phyloP scores from a whole-genome alignment of 2,113 vertebrate genomes.

The Chionis minor region DNA sequence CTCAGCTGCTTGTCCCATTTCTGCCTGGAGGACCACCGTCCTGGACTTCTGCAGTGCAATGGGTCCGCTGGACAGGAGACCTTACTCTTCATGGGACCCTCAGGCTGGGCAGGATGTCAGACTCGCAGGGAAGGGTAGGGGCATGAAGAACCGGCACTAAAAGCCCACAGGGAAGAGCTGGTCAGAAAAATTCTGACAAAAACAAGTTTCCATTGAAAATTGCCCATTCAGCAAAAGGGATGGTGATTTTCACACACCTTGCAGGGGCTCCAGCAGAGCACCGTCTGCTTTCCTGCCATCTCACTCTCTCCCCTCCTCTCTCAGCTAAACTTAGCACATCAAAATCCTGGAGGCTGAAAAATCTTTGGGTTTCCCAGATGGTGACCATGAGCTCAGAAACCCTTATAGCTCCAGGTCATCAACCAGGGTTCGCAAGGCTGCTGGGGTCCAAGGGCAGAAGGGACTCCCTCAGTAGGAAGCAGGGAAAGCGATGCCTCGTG shows the following conservation, averaged over 20 bases:
- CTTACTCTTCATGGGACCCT: neutral
- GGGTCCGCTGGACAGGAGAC: neutral
- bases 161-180: neutral
- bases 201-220: neutral
- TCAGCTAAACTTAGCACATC: neutral
- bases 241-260: constrained; percentile 2
- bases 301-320: neutral
- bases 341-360: neutral
- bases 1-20: neutral
- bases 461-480: neutral
- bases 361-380: neutral
- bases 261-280: neutral
- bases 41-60: neutral
- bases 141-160: neutral
- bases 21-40: neutral
- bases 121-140: neutral
- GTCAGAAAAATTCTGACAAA: neutral
- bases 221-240: neutral
- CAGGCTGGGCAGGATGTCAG: neutral
- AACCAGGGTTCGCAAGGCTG: neutral
- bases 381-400: neutral
- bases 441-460: neutral
- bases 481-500: neutral
- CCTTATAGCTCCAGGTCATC: neutral
- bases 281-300: neutral